Base-by-base conservation (phyloP, 1,140 invertebrate genomes). In the Aleiodes sp. region DNA sequence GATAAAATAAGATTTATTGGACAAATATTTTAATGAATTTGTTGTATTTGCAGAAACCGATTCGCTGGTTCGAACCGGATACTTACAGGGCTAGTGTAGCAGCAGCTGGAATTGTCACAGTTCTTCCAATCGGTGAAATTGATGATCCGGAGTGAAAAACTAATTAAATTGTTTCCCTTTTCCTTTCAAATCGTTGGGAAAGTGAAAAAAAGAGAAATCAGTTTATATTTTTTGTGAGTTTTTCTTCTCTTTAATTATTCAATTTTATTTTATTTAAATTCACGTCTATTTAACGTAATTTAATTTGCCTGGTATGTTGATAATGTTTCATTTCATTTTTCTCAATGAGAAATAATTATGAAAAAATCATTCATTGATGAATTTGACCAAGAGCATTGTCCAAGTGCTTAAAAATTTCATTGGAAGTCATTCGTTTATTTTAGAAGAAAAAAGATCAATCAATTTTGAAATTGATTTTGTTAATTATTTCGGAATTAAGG, bases 31-130 rank as follows among this genome's bases (percentile, higher is more conserved):
- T 28, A 43, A 59, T 63, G 19, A 33, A 57, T 62, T 59, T 65
- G 28, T 70, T 64, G 41, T 73, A 71, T 80, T 65, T 57, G 73
- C 77, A 86, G 85, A 77, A 78, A 81, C 84, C 85, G 82, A 85
- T 86, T 85, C 80, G 81, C 84, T 86, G 82, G 83, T 86, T 86
- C 84, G 85, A 86, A 85, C 84, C 85, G 82, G 85, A 86, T 72
- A 73, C 81, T 64, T 84, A 86, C 74, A 84, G 84, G 82, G 75
- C 81, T 75, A 85, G 84, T 76, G 75, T 85, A 78, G 83, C 80
- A 68, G 78, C 83, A 57, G 79, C 80, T 75, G 84, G 80, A 71
- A 73, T 82, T 72, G 76, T 83, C 43, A 80, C 80, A 60, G 78
- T 86, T 71, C 75, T 86, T 66, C 76, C 83, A 43, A 75, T 77